phyloP scores from a whole-genome alignment of 2,888 invertebrate genomes.

The Drosophila gaucha region DNA sequence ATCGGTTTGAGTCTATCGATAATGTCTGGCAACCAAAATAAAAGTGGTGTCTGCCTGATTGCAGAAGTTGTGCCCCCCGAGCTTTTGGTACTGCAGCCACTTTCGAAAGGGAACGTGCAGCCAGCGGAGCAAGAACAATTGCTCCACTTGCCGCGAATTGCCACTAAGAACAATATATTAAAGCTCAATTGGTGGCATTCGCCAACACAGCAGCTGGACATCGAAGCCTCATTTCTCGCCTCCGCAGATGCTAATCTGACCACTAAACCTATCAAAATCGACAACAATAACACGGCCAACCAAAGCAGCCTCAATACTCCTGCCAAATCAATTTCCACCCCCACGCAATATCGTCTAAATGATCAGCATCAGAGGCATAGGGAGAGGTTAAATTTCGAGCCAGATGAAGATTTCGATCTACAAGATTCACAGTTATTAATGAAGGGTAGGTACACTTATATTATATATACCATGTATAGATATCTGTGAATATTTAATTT shows the following conservation, averaged over 20 bases:
- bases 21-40: constrained; percentile 34
- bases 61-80: constrained; percentile 23
- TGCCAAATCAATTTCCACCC: constrained; percentile 26
- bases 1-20: not conserved
- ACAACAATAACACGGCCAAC: constrained; percentile 53
- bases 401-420: constrained; percentile 38
- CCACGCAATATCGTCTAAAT: not conserved
- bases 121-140: constrained; percentile 2
- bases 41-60: constrained; percentile 9
- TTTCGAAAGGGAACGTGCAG: constrained; percentile 10
- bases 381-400: constrained; percentile 6
- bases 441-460: constrained; percentile 51
- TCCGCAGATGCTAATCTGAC: not conserved
- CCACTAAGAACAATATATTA: constrained; percentile 70
- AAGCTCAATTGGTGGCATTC: constrained; percentile 81
- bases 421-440: constrained; percentile 64
- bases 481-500: not conserved
- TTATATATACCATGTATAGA: not conserved
- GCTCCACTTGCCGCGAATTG: constrained; percentile 49
- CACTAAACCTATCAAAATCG: not conserved
- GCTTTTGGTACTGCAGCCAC: constrained; percentile 46
- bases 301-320: constrained; percentile 34
- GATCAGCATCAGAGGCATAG: constrained; percentile 6
- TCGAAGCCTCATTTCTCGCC: constrained; percentile 18
- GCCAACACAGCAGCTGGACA: constrained; percentile 46